Evolutionary conservation across 2,113 vertebrate genomes (phyloP).

Genomic region (Dicrurus megarhynchus): DNA sequence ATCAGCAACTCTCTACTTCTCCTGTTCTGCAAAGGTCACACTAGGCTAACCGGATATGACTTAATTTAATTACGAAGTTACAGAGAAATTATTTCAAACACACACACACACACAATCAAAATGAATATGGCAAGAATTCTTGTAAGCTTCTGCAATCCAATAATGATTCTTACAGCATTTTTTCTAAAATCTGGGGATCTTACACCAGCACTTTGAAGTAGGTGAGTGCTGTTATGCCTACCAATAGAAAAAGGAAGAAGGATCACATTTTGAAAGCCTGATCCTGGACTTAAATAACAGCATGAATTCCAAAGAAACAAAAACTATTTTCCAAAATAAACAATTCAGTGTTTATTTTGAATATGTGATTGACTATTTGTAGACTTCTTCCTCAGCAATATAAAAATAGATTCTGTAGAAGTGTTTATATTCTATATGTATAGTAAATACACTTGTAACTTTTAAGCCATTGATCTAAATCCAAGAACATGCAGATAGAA

Average conservation of each 20-base stretch:
- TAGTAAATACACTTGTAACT: background rate
- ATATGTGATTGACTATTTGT: background rate
- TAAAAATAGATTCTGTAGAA: background rate
- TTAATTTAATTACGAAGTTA: background rate
- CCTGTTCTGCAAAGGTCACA: background rate
- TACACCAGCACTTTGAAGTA: background rate
- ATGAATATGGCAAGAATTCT: background rate
- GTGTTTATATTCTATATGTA: background rate
- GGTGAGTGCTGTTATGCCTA: background rate
- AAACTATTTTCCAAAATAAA: background rate
- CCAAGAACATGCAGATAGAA: background rate
- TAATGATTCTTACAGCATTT: background rate
- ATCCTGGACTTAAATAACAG: background rate
- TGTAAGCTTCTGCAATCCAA: background rate
- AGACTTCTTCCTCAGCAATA: background rate
- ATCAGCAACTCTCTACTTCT: background rate
- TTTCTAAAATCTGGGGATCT: background rate
- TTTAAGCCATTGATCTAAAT: background rate
- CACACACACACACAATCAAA: background rate
- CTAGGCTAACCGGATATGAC: background rate
- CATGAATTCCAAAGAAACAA: background rate
- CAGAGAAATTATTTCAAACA: background rate
- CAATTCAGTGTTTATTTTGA: background rate
- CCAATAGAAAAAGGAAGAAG: background rate
- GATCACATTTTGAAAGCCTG: background rate